Conservation (phyloP, 2,797 vertebrate genomes). For the Phrynocephalus forsythii region DNA sequence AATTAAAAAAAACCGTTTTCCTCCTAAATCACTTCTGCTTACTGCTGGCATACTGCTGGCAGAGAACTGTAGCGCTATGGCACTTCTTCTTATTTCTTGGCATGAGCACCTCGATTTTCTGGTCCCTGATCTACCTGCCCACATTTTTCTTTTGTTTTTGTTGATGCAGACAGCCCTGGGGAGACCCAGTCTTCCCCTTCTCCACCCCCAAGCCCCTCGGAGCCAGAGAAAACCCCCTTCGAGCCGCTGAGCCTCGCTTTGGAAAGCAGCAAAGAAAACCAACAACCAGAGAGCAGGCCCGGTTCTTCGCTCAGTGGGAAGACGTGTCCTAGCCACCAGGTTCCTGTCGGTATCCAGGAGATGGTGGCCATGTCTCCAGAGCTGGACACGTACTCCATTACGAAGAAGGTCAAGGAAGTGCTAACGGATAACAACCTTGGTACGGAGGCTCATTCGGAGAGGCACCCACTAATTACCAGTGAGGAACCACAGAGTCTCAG, state of each 20-base stretch:
- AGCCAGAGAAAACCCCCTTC: conserved; percentile 84
- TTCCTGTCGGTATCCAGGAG: conserved; percentile 92
- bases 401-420: conserved; percentile 98
- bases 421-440: conserved; percentile 98
- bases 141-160: conserved; percentile 1
- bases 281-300: conserved; percentile 87
- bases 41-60: too few species aligned
- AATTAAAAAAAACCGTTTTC: too few species aligned
- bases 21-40: too few species aligned
- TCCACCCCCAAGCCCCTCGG: conserved; percentile 85
- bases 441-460: conserved; percentile 61
- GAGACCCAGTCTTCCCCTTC: conserved; percentile 89
- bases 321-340: conserved; percentile 78
- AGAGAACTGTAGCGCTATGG: too few species aligned
- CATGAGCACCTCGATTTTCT: neutral
- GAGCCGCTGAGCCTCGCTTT: conserved; percentile 87
- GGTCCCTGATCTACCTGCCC: rapidly evolving
- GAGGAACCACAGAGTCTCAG: neutral
- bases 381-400: conserved; percentile 96
- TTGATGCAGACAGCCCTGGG: conserved; percentile 81
- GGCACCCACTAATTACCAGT: rapidly evolving
- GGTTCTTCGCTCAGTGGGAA: conserved; percentile 81
- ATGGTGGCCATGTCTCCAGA: conserved; percentile 95
- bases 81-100: neutral
- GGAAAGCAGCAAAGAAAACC: conserved; percentile 98